Evolutionary conservation across 2,888 invertebrate species (phyloP).

Genomic region (Phaedon cochleariae): DNA sequence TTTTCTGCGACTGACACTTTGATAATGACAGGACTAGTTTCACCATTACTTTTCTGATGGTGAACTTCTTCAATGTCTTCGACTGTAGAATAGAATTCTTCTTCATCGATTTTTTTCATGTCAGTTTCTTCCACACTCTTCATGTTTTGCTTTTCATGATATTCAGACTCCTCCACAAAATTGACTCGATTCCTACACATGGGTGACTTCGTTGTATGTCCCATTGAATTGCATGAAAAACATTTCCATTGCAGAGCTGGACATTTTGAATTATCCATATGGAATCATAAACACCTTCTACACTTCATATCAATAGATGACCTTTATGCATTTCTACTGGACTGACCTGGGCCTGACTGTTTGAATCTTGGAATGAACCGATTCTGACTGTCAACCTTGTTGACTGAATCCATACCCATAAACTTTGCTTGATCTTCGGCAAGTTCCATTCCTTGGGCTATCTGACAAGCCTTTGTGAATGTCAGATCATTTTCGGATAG

Average conservation of each 20-base stretch:
- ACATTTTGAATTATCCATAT: background rate
- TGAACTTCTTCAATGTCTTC: background rate
- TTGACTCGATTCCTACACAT: background rate
- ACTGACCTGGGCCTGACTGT: background rate
- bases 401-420: background rate
- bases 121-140: background rate
- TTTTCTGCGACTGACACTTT: background rate
- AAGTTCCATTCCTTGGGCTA: constrained; percentile 21
- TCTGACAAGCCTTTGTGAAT: constrained; percentile 8
- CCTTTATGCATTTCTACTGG: background rate
- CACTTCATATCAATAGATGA: background rate
- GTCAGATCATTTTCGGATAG: constrained; percentile 28
- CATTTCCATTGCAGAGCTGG: background rate
- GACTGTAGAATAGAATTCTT: background rate
- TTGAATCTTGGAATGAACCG: background rate
- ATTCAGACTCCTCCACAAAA: background rate
- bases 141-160: background rate
- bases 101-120: too few species aligned
- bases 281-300: background rate
- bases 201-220: background rate
- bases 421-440: constrained; percentile 25
- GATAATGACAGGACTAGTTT: background rate
- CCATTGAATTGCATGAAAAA: background rate
- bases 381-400: background rate
- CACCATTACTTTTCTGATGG: background rate